Evolutionary conservation across 2,797 vertebrate species (phyloP).

Genomic region (Miichthys miiuy): DNA sequence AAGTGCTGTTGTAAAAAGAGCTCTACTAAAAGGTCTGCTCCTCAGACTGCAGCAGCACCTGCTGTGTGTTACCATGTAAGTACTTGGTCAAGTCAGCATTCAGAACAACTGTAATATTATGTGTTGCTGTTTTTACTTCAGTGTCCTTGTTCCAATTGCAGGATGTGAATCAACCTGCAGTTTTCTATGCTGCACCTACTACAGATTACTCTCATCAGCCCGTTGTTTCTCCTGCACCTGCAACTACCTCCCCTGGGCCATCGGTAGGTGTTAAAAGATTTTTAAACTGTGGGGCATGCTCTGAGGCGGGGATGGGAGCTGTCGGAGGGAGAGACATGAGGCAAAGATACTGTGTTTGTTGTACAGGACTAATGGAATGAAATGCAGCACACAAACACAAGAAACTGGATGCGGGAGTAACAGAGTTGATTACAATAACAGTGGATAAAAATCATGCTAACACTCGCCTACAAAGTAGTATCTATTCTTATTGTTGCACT

Average conservation of each 20-base stretch:
- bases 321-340: no score
- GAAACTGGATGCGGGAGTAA: no score
- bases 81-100: neutral
- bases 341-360: no score
- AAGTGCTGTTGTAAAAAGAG: slow-evolving; percentile 55
- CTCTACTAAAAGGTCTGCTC: slow-evolving; percentile 34
- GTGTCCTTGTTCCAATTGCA: slow-evolving; percentile 19
- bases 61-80: slow-evolving; percentile 48
- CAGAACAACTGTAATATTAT: neutral
- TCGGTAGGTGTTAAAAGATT: slow-evolving; percentile 34
- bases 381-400: no score
- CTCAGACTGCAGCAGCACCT: slow-evolving; percentile 6
- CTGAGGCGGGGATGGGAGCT: no score
- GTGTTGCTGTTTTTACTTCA: neutral
- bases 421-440: no score
- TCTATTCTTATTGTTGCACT: no score
- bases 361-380: no score
- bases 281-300: neutral
- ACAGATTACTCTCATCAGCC: slow-evolving; percentile 11
- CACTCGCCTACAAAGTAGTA: no score
- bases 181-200: slow-evolving; percentile 16
- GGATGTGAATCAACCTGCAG: slow-evolving; percentile 21
- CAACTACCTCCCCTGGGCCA: neutral
- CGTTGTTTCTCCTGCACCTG: neutral
- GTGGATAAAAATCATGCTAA: no score